Evolutionary conservation across 2,888 invertebrate genomes (phyloP).

Genomic region (Caenorhabditis plicata): DNA sequence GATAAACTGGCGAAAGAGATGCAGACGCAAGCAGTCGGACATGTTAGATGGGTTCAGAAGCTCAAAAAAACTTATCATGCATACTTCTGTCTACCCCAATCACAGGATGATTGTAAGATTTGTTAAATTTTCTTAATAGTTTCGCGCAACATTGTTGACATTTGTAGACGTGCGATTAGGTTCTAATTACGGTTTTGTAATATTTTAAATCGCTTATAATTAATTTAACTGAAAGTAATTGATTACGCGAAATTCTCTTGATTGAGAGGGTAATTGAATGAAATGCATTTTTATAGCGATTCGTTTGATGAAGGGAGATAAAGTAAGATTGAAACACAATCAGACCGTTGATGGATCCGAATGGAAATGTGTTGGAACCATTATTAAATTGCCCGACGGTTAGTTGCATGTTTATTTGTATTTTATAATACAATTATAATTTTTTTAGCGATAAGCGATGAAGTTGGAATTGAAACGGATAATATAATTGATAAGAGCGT

Average conservation of each 20-base stretch:
- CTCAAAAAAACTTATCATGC: slow-evolving; percentile 96
- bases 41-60: slow-evolving; percentile 97
- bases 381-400: slow-evolving; percentile 76
- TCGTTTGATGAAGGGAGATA: slow-evolving; percentile 99
- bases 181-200: too few species aligned
- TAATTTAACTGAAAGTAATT: too few species aligned
- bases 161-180: too few species aligned
- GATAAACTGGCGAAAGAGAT: slow-evolving; percentile 96
- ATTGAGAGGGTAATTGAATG: too few species aligned
- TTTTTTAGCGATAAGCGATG: slow-evolving; percentile 83
- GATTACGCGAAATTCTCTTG: too few species aligned
- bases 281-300: slow-evolving; percentile 78
- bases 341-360: slow-evolving; percentile 55
- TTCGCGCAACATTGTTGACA: too few species aligned
- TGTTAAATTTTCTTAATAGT: slow-evolving; percentile 3
- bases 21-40: slow-evolving; percentile 83
- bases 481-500: slow-evolving; percentile 79
- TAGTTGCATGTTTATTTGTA: slow-evolving; percentile 50
- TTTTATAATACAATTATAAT: not conserved
- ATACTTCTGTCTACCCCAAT: slow-evolving; percentile 93
- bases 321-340: slow-evolving; percentile 80
- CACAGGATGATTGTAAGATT: slow-evolving; percentile 77
- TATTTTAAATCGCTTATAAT: too few species aligned
- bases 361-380: slow-evolving; percentile 97
- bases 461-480: slow-evolving; percentile 93